Evolutionary conservation across 2,113 vertebrate species (phyloP), one percentile per base, ranked within the genome.

Genomic region (Planiliza haematocheilus): DNA sequence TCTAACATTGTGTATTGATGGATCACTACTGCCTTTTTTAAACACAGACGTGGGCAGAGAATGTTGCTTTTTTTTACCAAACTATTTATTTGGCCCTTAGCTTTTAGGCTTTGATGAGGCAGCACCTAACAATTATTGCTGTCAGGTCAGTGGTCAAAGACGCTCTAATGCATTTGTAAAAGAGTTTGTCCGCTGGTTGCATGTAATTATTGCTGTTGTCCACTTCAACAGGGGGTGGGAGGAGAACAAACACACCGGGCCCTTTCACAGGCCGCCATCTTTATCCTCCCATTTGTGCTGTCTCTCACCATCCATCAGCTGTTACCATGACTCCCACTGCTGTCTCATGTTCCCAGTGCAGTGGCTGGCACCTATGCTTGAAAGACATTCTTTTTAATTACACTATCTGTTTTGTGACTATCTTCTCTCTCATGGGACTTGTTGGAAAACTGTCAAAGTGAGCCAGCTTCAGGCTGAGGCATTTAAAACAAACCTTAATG

Each of bases 311-410:
- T 82, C 68, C 46, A 42, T 66, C 82, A 74, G 36, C 59, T 41
- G 61, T 61, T 56, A 61, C 74, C 75, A 85, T 87, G 83, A 61
- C 66, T 68, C 64, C 61, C 53, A 52, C n/a, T 61, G 17, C 24
- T 2, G 12, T 48, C 70, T 53, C 64, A 18, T 43, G 20, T 49
- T 79, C 55, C 38, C 16, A 42, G 20, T 11, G 36, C 48, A 21
- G 20, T 57, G 74, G 17, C 77, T 86, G 72, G 30, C 16, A 39
- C 59, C 18, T 20, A 12, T 49, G 18, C 30, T 77, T 78, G 24
- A 79, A 78, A 70, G 51, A 81, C 51, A 68, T 62, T 70, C 16
- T 63, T 63, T 75, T 79, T 86, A 75, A 85, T 84, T 82, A 67
- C 38, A 37, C 55, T 70, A 21, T 64, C 43, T 60, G 52, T 70